Conservation (phyloP, 2,797 vertebrate species). For the Sphenopsis melanotis region DNA sequence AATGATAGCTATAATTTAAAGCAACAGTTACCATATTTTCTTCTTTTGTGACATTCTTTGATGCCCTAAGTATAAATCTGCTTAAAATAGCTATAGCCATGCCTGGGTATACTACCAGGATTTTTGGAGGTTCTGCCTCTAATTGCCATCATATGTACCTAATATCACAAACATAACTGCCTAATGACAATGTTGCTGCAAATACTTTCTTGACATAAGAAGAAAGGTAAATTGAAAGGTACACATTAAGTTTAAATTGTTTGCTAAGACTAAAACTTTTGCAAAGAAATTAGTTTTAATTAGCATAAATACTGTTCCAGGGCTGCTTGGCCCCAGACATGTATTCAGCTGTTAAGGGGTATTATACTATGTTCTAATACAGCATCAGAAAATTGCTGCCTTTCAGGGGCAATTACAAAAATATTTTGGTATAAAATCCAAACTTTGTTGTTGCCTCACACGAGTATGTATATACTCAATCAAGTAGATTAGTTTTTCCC, state of each 20-base stretch:
- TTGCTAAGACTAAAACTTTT: constrained; percentile 33
- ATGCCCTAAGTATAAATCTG: constrained; percentile 77
- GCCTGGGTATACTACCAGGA: constrained; percentile 63
- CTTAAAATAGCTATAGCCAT: constrained; percentile 73
- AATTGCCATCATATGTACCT: constrained; percentile 79
- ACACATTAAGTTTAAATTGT: constrained; percentile 22
- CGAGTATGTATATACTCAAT: neutral
- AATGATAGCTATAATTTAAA: constrained; percentile 84
- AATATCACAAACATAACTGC: constrained; percentile 66
- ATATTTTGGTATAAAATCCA: neutral
- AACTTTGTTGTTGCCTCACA: neutral
- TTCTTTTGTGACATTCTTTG: constrained; percentile 74
- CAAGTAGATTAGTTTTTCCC: neutral
- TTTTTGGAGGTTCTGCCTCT: constrained; percentile 68
- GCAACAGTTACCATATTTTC: constrained; percentile 83
- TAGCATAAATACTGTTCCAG: constrained; percentile 28
- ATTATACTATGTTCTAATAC: neutral
- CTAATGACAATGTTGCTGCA: constrained; percentile 61
- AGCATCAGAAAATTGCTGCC: neutral
- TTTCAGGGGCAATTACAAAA: neutral
- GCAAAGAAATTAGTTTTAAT: constrained; percentile 52
- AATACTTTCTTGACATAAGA: constrained; percentile 58
- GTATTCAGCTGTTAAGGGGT: neutral
- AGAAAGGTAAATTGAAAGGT: constrained; percentile 57
- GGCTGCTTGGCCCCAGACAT: neutral